phyloP scores from a whole-genome alignment of 1,140 invertebrate genomes.

The Drosophila seguyi region DNA sequence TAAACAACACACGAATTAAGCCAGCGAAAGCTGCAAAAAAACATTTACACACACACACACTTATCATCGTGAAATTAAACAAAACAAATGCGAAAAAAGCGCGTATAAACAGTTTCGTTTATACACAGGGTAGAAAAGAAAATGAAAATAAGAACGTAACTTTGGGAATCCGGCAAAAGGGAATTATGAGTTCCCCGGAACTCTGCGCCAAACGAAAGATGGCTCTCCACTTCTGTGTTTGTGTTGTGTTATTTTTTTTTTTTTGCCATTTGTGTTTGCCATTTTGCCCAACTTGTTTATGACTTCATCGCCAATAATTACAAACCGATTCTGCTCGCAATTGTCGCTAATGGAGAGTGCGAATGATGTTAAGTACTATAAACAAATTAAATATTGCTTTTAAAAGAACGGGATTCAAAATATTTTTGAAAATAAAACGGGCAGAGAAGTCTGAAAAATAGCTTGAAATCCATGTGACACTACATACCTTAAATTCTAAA shows the following conservation, averaged over 20 bases:
- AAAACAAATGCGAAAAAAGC: constrained; percentile 49
- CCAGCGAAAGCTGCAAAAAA: constrained; percentile 29
- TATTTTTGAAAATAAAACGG: not conserved
- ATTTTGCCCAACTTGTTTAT: constrained; percentile 40
- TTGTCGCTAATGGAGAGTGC: constrained; percentile 13
- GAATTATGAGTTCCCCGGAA: constrained; percentile 49
- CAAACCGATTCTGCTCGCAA: constrained; percentile 12
- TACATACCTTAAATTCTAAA: too few species aligned
- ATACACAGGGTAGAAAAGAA: not conserved
- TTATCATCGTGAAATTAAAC: constrained; percentile 36
- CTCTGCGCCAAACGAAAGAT: constrained; percentile 32
- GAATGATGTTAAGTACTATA: not conserved
- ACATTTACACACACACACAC: constrained; percentile 24
- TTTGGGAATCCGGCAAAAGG: constrained; percentile 31
- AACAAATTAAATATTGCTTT: not conserved
- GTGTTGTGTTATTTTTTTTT: constrained; percentile 1
- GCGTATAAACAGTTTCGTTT: constrained; percentile 51
- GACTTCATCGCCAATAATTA: constrained; percentile 33
- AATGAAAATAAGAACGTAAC: constrained; percentile 17
- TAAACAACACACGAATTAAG: constrained; percentile 73
- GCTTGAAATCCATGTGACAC: not conserved
- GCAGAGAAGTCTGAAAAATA: not conserved
- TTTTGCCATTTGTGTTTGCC: constrained; percentile 26
- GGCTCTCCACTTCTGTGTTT: constrained; percentile 8
- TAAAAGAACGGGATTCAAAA: too few species aligned